Conservation (phyloP, 2,797 vertebrate species). For the Rhabdomys pumilio region DNA sequence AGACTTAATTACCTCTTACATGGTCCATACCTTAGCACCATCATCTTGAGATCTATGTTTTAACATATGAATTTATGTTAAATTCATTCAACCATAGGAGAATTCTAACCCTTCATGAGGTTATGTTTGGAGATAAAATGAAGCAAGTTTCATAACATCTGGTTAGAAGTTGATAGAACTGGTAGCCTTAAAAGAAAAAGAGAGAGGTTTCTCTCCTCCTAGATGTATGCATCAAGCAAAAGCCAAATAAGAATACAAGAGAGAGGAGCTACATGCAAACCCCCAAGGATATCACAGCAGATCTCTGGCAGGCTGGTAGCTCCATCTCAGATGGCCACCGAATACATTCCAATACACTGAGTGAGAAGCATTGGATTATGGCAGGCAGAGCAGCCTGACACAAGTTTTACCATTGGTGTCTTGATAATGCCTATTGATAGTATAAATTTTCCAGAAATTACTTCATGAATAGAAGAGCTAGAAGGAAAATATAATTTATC, state of each 20-base stretch:
- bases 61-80: background rate
- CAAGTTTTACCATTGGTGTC: background rate
- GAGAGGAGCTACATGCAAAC: too few species aligned
- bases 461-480: constrained; percentile 1
- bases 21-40: background rate
- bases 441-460: constrained; percentile 12
- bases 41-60: background rate
- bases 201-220: background rate
- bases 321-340: background rate
- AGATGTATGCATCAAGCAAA: background rate
- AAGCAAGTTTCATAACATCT: background rate
- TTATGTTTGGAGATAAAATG: constrained; percentile 11
- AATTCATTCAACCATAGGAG: background rate
- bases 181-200: background rate
- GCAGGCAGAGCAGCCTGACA: background rate
- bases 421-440: background rate
- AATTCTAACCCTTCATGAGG: background rate
- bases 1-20: background rate
- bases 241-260: background rate
- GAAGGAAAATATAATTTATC: background rate
- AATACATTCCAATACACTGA: background rate
- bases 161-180: background rate
- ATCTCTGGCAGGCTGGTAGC: background rate
- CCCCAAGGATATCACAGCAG: background rate
- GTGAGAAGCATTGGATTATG: background rate